Base-by-base conservation (phyloP, 1,140 invertebrate species). In the Asobara japonica region DNA sequence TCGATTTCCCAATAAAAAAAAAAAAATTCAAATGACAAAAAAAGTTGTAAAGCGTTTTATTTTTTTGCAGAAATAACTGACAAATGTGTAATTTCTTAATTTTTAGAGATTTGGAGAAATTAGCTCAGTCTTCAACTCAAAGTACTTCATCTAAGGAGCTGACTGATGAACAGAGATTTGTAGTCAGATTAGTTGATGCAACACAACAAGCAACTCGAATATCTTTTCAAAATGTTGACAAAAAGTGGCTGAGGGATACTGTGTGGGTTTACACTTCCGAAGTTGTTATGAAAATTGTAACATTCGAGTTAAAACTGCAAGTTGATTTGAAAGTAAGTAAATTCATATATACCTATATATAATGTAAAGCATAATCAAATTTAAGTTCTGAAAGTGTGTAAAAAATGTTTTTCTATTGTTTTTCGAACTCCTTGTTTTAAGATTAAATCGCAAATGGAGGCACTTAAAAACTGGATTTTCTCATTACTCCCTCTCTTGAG, bases 191-290 rank as follows among this genome's bases (percentile, higher is more conserved):
- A 25, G 51, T 56, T 8, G 60, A 61, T 25, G 25, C 36, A 10
- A 62, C 77, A 1, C 5, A 22, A 2, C 27, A 72, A n/a, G 8
- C 76, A 0, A 56, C 36, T 6, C 77, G 78, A 11, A 74, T 80
- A 68, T 30, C n/a, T 3, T 80, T 77, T 64, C 1, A 78, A 25
- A 10, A 80, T 60, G 30, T 72, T 0, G 61, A 74, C 36, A 80
- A 41, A 56, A 71, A 76, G 36, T 80, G 76, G 77, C 30, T 79
- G 22, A 5, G 11, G 0, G 29, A 79, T 16, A 22, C 73, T 16
- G 7, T 64, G 48, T 80, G 75, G 66, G 13, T 69, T 20, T 80
- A 80, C 48, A 70, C 7, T 18, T 48, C 74, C n/a, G 51, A 45
- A n/a, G 62, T 80, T 3, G 8, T 16, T 67, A 72, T 74, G 20